phyloP scores from a whole-genome alignment of 2,113 vertebrate species.

The Ramphastos sulfuratus region DNA sequence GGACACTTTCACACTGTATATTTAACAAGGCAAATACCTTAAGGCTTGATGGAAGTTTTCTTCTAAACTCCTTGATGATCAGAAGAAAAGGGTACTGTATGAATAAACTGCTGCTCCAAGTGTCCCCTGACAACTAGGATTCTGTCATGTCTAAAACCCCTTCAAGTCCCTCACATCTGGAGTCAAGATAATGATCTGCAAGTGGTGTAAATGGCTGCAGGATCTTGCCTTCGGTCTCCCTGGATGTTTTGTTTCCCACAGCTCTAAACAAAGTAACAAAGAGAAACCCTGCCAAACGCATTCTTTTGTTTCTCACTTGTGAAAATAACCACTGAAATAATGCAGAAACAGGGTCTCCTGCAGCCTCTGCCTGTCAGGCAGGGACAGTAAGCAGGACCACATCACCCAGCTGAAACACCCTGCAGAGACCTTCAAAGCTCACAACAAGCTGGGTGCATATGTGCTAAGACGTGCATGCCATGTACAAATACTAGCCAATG shows the following conservation, averaged over 20 bases:
- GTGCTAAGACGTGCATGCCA: rapidly evolving
- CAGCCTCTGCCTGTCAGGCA: neutral
- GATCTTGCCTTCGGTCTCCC: neutral
- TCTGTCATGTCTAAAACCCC: neutral
- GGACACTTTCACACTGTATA: neutral
- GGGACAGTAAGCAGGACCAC: neutral
- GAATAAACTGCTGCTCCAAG: neutral
- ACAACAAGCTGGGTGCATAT: rapidly evolving
- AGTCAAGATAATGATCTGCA: neutral
- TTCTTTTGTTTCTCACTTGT: neutral
- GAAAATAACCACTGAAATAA: neutral
- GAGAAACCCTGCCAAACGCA: neutral
- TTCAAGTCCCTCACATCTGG: neutral
- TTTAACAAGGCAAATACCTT: constrained; percentile 37
- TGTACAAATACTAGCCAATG: neutral
- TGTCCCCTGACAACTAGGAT: neutral
- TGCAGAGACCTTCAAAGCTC: neutral
- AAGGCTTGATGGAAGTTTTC: constrained; percentile 13
- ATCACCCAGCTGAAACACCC: neutral
- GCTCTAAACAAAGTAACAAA: neutral
- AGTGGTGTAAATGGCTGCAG: neutral
- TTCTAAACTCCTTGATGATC: constrained; percentile 1
- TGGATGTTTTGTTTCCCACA: neutral
- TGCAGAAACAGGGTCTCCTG: neutral
- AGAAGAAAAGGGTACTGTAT: neutral